Base-by-base conservation (phyloP, 2,888 invertebrate genomes). In the Andrena trimmerana region DNA sequence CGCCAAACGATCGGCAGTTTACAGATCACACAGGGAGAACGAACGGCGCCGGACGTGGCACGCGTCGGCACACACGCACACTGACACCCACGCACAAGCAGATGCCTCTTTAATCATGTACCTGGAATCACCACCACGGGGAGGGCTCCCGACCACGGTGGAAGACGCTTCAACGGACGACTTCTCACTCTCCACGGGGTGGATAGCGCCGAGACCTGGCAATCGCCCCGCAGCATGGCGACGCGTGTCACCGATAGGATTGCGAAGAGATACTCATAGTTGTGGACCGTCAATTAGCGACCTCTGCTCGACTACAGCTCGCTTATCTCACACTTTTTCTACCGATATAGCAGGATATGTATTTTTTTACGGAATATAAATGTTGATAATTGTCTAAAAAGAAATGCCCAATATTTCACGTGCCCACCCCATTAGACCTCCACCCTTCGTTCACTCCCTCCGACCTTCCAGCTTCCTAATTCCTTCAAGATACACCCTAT, bases 241-340 rank as follows among this genome's bases (percentile, higher is more conserved):
- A 68, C 82, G 82, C 74, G 77, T 68, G 79, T 75, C 78, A 76
- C 60, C 54, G 76, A 54, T 78, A 77, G 57, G 63, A 75, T 77
- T 31, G 54, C 69, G 66, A 52, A 59, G 65, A 77, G 50, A 66
- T 74, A 76, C 69, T 63, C 74, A 27, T 67, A 33, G 59, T 36
- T 16, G 66, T 59, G 68, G 50, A 10, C 66, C 24, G 48, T 54
- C 74, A 57, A 65, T 76, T 52, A 73, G 77, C 59, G 86, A 76
- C 77, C 78, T 78, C 73, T 82, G 77, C 79, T 86, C 84, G 87
- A 82, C 74, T 82, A 95, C 4, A 96, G 96, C 93, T 96, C 92
- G 93, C 95, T 94, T 81, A 93, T 94, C 76, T 86, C 85, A 83
- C 50, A 36, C 8, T 81, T 92, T 94, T 94, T 94, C 92, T 94